phyloP scores from a whole-genome alignment of 2,888 invertebrate species.

The Parnassius glacialis region DNA sequence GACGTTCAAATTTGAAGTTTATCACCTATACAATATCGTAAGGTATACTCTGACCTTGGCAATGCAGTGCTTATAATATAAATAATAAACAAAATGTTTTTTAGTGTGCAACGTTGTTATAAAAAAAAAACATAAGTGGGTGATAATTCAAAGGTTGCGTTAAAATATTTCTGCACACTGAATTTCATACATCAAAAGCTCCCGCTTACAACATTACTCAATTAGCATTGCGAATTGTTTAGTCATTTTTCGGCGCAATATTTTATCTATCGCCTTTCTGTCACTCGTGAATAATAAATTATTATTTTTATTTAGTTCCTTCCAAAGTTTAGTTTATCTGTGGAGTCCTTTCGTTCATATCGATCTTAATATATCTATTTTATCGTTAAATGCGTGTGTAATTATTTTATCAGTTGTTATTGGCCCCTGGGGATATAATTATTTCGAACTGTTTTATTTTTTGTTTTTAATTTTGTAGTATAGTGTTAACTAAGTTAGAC shows the following conservation, averaged over 20 bases:
- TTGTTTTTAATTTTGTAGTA: conserved; percentile 3
- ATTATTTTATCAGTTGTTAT: conserved; percentile 19
- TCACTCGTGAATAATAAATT: conserved; percentile 13
- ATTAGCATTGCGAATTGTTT: conserved; percentile 13
- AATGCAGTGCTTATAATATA: too few species aligned
- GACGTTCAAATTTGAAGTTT: too few species aligned
- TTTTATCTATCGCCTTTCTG: conserved; percentile 24
- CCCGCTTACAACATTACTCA: conserved; percentile 9
- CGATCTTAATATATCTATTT: conserved; percentile 9
- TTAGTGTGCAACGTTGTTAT: background rate
- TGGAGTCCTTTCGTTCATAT: conserved; percentile 11
- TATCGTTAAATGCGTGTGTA: conserved; percentile 11
- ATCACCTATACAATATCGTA: too few species aligned
- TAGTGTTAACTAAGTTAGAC: too few species aligned
- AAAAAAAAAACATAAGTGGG: background rate
- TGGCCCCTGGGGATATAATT: conserved; percentile 12
- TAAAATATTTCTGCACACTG: conserved; percentile 5
- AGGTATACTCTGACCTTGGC: too few species aligned
- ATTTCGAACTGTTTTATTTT: conserved; percentile 11
- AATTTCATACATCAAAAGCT: conserved; percentile 10
- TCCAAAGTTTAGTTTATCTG: conserved; percentile 7
- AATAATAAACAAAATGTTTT: too few species aligned
- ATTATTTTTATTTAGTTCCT: background rate
- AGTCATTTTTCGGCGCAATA: conserved; percentile 3
- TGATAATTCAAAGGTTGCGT: background rate